Base-by-base conservation (phyloP, 2,888 invertebrate species). In the Brachyptera putata region DNA sequence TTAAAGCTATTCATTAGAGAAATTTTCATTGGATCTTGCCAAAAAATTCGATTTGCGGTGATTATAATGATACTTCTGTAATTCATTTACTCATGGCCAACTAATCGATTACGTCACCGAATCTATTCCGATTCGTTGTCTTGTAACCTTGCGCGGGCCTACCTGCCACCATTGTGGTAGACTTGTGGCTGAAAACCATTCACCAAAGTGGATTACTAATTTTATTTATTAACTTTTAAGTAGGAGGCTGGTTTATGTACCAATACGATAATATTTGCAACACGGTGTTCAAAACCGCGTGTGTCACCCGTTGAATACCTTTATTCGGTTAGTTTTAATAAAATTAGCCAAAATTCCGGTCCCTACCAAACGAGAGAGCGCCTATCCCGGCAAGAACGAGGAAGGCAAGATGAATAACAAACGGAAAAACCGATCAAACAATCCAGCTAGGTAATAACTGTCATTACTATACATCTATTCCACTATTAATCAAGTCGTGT, bases 361-460 rank as follows among this genome's bases (percentile, higher is more conserved):
- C 85, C 86, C 87, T 78, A 87, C 86, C 83, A 85, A 83, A 81
- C 84, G 82, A 82, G 85, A 86, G 81, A 82, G 84, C 83, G 85
- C 86, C 85, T 84, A 83, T 80, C 80, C 84, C 80, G 84, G 84
- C 74, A 75, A 74, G 71, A 76, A 72, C 72, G 73, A 73, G 74
- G 77, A 76, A 73, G 76, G 71, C 77, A 84, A 83, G 75, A 87
- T 85, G 85, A 90, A 87, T 75, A 89, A 83, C 77, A 89, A 89
- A 80, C 85, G 87, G 78, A 91, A 90, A 82, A 89, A 84, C 80
- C 87, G 90, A 77, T 84, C 88, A 73, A 87, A 85, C 56, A 46
- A 34, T 74, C 80, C 85, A 71, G 81, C 85, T 74, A 87, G 88
- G 87, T 87, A 80, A 77, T 75, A 71, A 64, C 4, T 1, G 24